Percentiles rank a stretch among this genome's conserved stretches.
phyloP scores from a whole-genome alignment of 2,113 vertebrate genomes.

The Oxygymnocypris stewartii region DNA sequence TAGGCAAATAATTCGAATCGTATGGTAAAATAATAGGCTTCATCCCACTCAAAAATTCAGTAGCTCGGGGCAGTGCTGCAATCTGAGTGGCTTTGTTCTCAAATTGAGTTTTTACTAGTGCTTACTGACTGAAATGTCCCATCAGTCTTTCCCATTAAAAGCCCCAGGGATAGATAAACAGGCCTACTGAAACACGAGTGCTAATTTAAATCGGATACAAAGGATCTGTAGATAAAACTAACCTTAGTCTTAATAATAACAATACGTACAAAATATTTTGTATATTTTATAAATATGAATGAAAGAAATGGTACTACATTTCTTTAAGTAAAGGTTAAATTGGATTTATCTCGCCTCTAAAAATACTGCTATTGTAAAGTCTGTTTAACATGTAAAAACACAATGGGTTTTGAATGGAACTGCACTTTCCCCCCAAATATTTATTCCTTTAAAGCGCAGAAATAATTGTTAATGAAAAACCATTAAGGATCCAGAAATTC shows the following conservation, averaged over 20 bases:
- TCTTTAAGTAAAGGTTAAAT: neutral
- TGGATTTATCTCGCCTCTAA: neutral
- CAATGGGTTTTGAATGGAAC: neutral
- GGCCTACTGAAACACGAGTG: conserved; percentile 17
- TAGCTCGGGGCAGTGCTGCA: conserved; percentile 73
- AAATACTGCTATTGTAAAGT: neutral
- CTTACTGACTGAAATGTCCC: conserved; percentile 48
- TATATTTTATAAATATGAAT: neutral
- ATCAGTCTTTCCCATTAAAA: conserved; percentile 46
- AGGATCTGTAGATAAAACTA: conserved; percentile 31
- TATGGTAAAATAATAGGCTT: conserved; percentile 73
- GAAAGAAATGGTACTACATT: neutral
- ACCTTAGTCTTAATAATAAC: too few species aligned
- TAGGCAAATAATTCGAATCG: conserved; percentile 81
- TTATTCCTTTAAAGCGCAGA: neutral
- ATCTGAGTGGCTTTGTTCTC: conserved; percentile 61
- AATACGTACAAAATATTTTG: too few species aligned
- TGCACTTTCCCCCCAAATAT: neutral
- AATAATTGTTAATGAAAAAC: neutral
- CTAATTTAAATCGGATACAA: conserved; percentile 31
- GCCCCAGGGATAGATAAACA: conserved; percentile 51
- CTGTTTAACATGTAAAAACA: neutral
- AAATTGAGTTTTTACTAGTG: conserved; percentile 57
- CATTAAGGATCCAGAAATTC: neutral
- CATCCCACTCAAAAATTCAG: conserved; percentile 73